A percentile compares a stretch with the other conserved stretches of the same genome.
phyloP scores from a whole-genome alignment of 2,797 vertebrate species.

The Somateria mollissima region DNA sequence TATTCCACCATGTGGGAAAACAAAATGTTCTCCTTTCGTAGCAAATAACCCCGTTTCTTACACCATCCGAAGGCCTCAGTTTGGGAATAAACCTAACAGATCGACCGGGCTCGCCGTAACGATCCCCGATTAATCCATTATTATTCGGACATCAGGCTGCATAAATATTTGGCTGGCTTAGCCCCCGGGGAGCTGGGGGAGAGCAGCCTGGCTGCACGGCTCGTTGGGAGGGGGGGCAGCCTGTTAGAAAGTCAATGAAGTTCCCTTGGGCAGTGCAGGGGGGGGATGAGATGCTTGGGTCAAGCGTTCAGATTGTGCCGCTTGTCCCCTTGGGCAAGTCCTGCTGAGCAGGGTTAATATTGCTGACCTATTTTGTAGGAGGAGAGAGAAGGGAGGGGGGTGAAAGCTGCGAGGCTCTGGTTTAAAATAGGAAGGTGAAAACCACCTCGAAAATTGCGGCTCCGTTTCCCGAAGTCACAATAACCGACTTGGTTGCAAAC shows the following conservation, averaged over 20 bases:
- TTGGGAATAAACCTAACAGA: neutral
- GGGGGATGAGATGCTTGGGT: neutral
- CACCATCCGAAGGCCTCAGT: neutral
- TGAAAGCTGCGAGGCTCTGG: neutral
- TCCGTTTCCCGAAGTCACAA: neutral
- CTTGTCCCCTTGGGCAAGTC: slow-evolving; percentile 51
- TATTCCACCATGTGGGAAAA: fast-evolving
- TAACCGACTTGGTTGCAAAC: neutral
- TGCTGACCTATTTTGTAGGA: slow-evolving; percentile 4
- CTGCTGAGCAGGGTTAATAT: neutral
- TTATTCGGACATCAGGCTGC: neutral
- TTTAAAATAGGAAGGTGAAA: neutral
- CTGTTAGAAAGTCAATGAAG: slow-evolving; percentile 11
- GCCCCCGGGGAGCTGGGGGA: neutral
- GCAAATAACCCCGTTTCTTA: neutral
- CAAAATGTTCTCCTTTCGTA: neutral
- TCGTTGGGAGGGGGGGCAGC: neutral
- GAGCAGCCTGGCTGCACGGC: neutral
- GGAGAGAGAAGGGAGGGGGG: neutral
- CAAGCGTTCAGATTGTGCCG: neutral
- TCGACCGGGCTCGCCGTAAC: neutral
- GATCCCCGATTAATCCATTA: neutral
- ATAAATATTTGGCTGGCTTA: neutral
- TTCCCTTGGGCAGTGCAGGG: neutral
- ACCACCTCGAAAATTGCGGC: neutral